These are phyloP conservation scores for Narcine bancroftii DNA, from an alignment of 2,113 vertebrate genomes.

Conservation along the genomic window DNA sequence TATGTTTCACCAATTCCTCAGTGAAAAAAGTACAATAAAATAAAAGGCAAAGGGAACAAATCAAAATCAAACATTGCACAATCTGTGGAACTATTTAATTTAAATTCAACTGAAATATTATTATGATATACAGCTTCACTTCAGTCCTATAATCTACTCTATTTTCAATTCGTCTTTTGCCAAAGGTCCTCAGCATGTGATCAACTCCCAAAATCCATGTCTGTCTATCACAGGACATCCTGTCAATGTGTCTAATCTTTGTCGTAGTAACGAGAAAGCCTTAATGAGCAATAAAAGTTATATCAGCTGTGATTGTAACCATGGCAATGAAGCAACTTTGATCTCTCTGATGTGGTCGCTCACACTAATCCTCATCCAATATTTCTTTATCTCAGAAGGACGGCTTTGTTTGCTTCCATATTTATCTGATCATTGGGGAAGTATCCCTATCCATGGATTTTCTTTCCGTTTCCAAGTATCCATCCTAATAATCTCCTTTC, in stretches of 20 bases:
- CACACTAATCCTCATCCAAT: not conserved
- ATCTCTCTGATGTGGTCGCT: not conserved
- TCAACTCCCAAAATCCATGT: not conserved
- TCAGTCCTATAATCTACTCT: not conserved
- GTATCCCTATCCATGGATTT: not conserved
- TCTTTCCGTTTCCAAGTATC: not conserved
- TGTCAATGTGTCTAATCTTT: too few relatives aligned
- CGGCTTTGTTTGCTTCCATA: not conserved
- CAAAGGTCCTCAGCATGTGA: not conserved
- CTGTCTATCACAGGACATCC: not conserved
- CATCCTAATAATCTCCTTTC: not conserved
- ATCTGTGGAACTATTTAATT: not conserved
- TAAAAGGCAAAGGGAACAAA: too few relatives aligned
- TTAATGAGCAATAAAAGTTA: not conserved
- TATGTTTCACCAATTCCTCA: too few relatives aligned
- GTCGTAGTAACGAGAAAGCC: too few relatives aligned
- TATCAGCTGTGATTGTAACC: not conserved
- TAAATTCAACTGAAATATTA: not conserved
- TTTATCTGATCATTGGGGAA: not conserved
- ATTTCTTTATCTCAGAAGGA: not conserved
- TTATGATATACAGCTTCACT: not conserved
- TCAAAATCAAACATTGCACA: too few relatives aligned
- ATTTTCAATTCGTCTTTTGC: not conserved
- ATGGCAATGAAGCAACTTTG: not conserved
- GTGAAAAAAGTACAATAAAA: too few relatives aligned